Percentiles rank a stretch among this genome's conserved stretches.
Evolutionary conservation across 2,888 invertebrate species (phyloP).

Genomic region (Chesias legatella): DNA sequence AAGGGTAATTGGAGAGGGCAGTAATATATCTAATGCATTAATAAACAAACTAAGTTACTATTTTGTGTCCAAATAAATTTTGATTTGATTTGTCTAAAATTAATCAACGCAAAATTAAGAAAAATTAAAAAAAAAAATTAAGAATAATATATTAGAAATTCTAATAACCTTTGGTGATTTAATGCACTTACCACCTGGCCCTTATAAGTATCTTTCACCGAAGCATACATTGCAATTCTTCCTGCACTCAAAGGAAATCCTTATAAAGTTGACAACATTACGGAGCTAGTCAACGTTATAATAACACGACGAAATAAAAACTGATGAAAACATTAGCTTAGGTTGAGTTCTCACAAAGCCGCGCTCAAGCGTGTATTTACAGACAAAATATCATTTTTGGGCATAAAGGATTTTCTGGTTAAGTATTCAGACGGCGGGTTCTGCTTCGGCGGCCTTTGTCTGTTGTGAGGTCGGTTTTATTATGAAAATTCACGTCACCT

Average conservation of each 20-base stretch:
- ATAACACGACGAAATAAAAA: conserved; percentile 18
- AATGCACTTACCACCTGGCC: too few relatives aligned
- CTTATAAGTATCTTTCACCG: too few relatives aligned
- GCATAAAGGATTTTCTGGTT: conserved; percentile 36
- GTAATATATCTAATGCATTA: too few relatives aligned
- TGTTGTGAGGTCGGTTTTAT: conserved; percentile 26
- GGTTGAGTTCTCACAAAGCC: conserved; percentile 25
- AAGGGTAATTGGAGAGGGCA: too few relatives aligned
- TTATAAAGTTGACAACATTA: conserved; percentile 9
- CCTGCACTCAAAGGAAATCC: conserved; percentile 5
- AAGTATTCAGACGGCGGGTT: conserved; percentile 34
- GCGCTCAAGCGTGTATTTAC: conserved; percentile 33
- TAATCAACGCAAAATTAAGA: too few relatives aligned
- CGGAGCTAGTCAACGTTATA: conserved; percentile 7
- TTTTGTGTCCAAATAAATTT: too few relatives aligned
- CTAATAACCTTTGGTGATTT: too few relatives aligned
- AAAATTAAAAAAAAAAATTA: too few relatives aligned
- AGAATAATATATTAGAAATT: too few relatives aligned
- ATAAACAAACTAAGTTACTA: too few relatives aligned
- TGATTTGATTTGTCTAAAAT: too few relatives aligned
- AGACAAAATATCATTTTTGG: conserved; percentile 40
- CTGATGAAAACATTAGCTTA: conserved; percentile 24
- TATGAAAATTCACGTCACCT: conserved; percentile 30
- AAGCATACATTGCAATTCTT: conserved; percentile 9
- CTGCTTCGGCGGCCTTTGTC: conserved; percentile 31